Base-by-base conservation (phyloP, 2,113 vertebrate genomes). In the Setophaga kirtlandii region DNA sequence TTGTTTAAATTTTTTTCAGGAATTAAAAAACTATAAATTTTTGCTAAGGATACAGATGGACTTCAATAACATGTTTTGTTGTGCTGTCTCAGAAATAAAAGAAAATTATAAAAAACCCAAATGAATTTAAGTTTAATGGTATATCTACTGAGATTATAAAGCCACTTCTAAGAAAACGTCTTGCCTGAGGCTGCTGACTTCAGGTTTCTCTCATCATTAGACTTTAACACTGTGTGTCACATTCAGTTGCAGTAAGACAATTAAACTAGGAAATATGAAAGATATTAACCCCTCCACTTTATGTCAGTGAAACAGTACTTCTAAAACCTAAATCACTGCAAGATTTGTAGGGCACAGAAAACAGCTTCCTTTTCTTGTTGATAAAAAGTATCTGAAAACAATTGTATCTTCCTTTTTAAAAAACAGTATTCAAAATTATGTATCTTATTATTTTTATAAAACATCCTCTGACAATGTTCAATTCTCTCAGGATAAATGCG, bases 251-350 rank as follows among this genome's bases (percentile, higher is more conserved):
- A 90, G 53, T 89, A 90, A 71, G 69, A 82, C 83, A 96, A 90
- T 96, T 95, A 92, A 96, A 75, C 60, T 56, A 90, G 95, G 69
- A 77, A 95, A 78, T 87, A 76, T 81, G 63, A 86, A 93, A 91
- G 55, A 90, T 90, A 83, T 83, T 93, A 87, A 92, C 42, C 76
- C 84, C 60, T 89, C 47, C 56, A 81, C 60, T 94, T 87, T 71
- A 56, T 39, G 44, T 70, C 79, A 90, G 21, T 71, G 35, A 79
- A 77, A 37, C 70, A 74, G 76, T 90, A 92, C 87, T 90, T 94
- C 30, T 81, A 93, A 63, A 79, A 90, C 58, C 41, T 86, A 77
- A 79, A 93, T 88, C 22, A 22, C 42, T 73, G 31, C 25, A 77
- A 65, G 30, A 69, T 77, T 75, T 90, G 50, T 80, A 90, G 50